phyloP scores from a whole-genome alignment of 2,797 vertebrate genomes.

The Naso thynnoides region DNA sequence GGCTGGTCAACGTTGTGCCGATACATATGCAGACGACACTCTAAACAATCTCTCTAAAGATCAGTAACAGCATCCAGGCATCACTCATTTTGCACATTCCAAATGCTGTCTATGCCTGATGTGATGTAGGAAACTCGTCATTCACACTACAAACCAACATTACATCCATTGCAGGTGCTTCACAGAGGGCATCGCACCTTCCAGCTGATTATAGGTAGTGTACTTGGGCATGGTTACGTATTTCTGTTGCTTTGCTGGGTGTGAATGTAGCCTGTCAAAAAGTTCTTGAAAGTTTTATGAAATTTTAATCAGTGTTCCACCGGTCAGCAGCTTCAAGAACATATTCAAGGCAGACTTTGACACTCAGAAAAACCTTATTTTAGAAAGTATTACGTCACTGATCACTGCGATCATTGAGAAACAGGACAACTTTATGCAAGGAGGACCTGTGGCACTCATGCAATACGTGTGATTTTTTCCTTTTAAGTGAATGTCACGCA shows the following conservation, averaged over 20 bases:
- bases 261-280: conserved; percentile 56
- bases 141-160: conserved; percentile 37
- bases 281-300: conserved; percentile 39
- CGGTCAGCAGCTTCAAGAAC: conserved; percentile 67
- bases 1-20: conserved; percentile 8
- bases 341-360: conserved; percentile 73
- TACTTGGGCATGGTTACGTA: conserved; percentile 30
- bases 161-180: conserved; percentile 49
- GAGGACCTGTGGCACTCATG: conserved; percentile 92
- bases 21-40: conserved; percentile 23
- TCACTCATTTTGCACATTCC: conserved; percentile 77
- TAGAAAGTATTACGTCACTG: conserved; percentile 72
- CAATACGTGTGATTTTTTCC: conserved; percentile 91
- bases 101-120: conserved; percentile 58
- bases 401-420: conserved; percentile 53
- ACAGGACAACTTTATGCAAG: conserved; percentile 81
- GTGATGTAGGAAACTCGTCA: conserved; percentile 40
- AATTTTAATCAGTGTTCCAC: conserved; percentile 65
- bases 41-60: conserved; percentile 17
- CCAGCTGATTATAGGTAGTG: conserved; percentile 48
- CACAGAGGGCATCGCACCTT: conserved; percentile 60
- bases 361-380: conserved; percentile 41
- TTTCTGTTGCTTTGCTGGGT: conserved; percentile 44
- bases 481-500: conserved; percentile 85
- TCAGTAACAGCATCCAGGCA: conserved; percentile 46